Evolutionary conservation across 2,797 vertebrate species (phyloP).

Genomic region (Selene dorsalis): DNA sequence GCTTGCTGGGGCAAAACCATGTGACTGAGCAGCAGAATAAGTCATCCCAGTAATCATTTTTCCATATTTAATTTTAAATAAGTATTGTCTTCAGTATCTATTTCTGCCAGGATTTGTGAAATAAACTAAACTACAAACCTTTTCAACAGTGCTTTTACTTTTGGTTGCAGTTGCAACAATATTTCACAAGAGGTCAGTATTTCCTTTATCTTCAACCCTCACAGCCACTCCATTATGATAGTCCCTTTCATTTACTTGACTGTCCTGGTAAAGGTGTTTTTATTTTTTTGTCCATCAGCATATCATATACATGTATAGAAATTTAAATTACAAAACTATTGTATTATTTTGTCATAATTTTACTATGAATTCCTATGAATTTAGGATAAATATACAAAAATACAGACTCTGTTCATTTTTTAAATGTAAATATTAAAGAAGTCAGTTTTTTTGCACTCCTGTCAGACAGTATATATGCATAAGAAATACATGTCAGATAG

Average conservation of each 20-base stretch:
- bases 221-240: not conserved
- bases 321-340: not conserved
- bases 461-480: not conserved
- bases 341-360: not conserved
- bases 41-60: not conserved
- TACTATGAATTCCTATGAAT: not conserved
- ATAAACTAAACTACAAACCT: not conserved
- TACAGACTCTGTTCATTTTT: too few species aligned
- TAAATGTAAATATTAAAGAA: too few species aligned
- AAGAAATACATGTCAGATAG: not conserved
- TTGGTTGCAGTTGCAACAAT: conserved; percentile 48
- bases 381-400: not conserved
- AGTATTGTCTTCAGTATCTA: not conserved
- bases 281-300: not conserved
- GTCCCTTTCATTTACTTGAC: not conserved
- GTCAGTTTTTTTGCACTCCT: too few species aligned
- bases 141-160: not conserved
- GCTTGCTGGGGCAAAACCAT: not conserved
- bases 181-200: conserved; percentile 75
- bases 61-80: not conserved
- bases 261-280: not conserved
- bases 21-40: not conserved
- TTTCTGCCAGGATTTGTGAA: not conserved
- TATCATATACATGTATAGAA: not conserved
- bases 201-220: conserved; percentile 47